Percentiles rank a stretch among this genome's conserved stretches.
Evolutionary conservation across 1,140 invertebrate genomes (phyloP).

Genomic region (Manduca sexta): DNA sequence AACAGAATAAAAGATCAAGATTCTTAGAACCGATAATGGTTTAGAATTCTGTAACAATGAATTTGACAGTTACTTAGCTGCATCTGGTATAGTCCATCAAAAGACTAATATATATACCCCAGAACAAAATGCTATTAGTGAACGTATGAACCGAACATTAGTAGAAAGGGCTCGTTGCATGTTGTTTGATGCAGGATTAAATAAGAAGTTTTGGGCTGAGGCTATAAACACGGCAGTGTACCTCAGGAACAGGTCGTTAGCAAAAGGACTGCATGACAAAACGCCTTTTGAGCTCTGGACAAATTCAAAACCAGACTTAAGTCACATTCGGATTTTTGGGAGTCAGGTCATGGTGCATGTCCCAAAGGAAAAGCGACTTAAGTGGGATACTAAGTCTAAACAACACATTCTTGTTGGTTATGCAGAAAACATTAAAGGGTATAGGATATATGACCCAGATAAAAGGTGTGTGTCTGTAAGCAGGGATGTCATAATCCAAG

Average conservation of each 20-base stretch:
- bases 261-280: neutral
- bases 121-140: conserved; percentile 17
- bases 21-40: conserved; percentile 31
- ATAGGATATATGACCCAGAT: no score
- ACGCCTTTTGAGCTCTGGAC: conserved; percentile 16
- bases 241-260: neutral
- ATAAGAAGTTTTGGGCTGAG: neutral
- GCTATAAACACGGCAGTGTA: no score
- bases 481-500: no score
- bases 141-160: conserved; percentile 11
- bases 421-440: neutral
- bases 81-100: conserved; percentile 7
- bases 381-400: conserved; percentile 9
- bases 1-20: conserved; percentile 16
- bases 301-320: conserved; percentile 18
- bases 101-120: conserved; percentile 9
- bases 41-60: conserved; percentile 15
- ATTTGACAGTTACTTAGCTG: conserved; percentile 4
- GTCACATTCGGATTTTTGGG: conserved; percentile 28
- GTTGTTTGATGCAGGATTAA: neutral
- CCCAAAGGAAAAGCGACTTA: conserved; percentile 3
- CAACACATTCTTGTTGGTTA: neutral
- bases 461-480: no score
- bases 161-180: conserved; percentile 18
- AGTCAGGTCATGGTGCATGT: conserved; percentile 10